Percentiles rank a stretch among this genome's conserved stretches.
Evolutionary conservation across 2,888 invertebrate species (phyloP).

Genomic region (Drosophila aldrichi): DNA sequence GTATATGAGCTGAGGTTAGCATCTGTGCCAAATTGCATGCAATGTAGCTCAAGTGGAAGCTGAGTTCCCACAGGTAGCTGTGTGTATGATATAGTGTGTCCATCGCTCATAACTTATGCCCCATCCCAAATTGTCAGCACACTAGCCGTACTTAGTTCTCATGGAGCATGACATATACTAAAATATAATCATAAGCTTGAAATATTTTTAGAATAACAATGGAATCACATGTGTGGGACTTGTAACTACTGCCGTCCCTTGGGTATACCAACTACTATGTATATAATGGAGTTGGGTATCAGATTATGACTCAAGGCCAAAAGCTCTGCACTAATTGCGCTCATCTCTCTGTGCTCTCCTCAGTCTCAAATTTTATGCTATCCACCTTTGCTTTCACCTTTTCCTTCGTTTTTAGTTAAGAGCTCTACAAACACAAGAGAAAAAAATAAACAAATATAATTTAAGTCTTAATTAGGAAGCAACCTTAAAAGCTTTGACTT

Average conservation of each 20-base stretch:
- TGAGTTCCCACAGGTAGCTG: not conserved
- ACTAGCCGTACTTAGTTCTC: not conserved
- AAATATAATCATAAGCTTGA: conserved; percentile 1
- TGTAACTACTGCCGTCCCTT: conserved; percentile 6
- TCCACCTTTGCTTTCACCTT: conserved; percentile 4
- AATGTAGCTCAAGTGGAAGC: not conserved
- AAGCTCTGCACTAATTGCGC: conserved; percentile 33
- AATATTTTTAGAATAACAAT: not conserved
- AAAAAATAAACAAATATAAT: conserved; percentile 4
- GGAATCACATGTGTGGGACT: not conserved
- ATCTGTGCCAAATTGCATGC: not conserved
- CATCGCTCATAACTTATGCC: too few relatives aligned
- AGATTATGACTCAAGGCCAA: conserved; percentile 35
- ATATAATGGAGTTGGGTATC: conserved; percentile 22
- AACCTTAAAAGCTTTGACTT: conserved; percentile 8
- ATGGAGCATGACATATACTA: not conserved
- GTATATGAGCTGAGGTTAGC: not conserved
- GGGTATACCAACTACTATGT: conserved; percentile 7
- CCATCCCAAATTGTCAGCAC: not conserved
- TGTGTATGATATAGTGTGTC: not conserved
- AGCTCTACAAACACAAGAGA: conserved; percentile 4
- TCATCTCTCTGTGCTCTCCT: not conserved
- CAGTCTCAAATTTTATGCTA: not conserved
- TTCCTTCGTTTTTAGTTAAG: conserved; percentile 25
- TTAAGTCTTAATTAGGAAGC: conserved; percentile 20